Evolutionary conservation across 2,113 vertebrate species (phyloP), one percentile per base, ranked within the genome.

Genomic region (Vulpes lagopus): DNA sequence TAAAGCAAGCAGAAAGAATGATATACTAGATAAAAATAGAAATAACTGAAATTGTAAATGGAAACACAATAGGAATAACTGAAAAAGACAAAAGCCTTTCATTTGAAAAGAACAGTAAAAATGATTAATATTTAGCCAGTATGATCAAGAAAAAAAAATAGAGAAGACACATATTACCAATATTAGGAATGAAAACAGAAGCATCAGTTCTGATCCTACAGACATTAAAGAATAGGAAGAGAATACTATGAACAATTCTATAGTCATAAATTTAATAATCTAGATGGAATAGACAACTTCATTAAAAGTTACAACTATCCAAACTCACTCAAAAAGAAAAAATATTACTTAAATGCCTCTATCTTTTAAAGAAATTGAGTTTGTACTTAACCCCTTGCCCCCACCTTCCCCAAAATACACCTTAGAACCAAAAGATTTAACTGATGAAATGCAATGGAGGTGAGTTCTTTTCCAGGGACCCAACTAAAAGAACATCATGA

Each of bases 101-200:
- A 74, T 74, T 81, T 93, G 19, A 81, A 91, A 90, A 90, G n/a
- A 90, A 88, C 10, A 74, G 90, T 90, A 84, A 69, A 55, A 89
- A 53, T 85, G 8, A 69, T 69, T 84, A 81, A 51, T 86, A 25
- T 93, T 78, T 84, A 78, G 12, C 19, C 16, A n/a, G 4, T 71
- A 64, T 87, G 55, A 91, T 64, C 35, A 78, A 74, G 20, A 60
- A 4, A 79, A 79, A 83, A 92, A 79, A 51, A 74, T 59, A 76
- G 19, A 64, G 60, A 62, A 82, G 14, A 71, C 7, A 25, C 1
- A 51, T 90, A 74, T 80, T 86, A 73, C 32, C 67, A 87, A 20
- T 80, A 67, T 60, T 23, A 82, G 19, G 25, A 9, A 55, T 90
- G 65, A 95, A 65, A 85, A 30, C 19, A 59, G 23, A 55, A 82